Evolutionary conservation across 2,888 invertebrate species (phyloP), one percentile per base, ranked within the genome.

Genomic region (Leptura quadrifasciata): DNA sequence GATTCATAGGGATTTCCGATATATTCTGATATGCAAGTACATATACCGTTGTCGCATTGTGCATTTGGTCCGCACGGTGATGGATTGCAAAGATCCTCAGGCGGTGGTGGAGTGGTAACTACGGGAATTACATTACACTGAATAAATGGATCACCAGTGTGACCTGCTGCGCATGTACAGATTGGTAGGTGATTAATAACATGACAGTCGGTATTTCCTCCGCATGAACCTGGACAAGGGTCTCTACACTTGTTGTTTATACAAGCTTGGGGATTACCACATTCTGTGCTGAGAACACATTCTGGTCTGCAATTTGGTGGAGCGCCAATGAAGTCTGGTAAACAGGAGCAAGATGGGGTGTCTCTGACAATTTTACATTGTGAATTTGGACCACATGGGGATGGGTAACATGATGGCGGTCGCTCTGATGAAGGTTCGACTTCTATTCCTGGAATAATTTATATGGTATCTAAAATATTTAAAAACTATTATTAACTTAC

Each of bases 341-440:
- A 89, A 86, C 96, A 96, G 0, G 95, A 94, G 85, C 96, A 96
- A 0, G 94, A 95, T 74, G 94, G 95, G 83, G 91, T 93, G 80
- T 93, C 94, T 47, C 93, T 92, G 79, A 94, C 90, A 78, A 95
- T 91, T 86, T 94, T 94, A 84, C 96, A 96, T 76, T 94, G 93
- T 0, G 96, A 94, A 87, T 96, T 95, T 1, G 95, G 94, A 20
- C 96, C 96, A 85, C 96, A 97, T 0, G 96, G 96, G 21, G 95
- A 95, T 65, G 96, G 96, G 31, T 92, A 91, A 86, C 96, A 96
- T 20, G 94, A 94, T 78, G 95, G 95, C 79, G 94, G 93, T 76
- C 92, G 90, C 86, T 93, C 93, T 0, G 94, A 94, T 83, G 83
- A 87, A 84, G 83, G 81, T 80, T 85, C 85, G 58, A 84, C 82